Evolutionary conservation across 2,888 invertebrate species (phyloP).

Genomic region (Xiphydria camelus): DNA sequence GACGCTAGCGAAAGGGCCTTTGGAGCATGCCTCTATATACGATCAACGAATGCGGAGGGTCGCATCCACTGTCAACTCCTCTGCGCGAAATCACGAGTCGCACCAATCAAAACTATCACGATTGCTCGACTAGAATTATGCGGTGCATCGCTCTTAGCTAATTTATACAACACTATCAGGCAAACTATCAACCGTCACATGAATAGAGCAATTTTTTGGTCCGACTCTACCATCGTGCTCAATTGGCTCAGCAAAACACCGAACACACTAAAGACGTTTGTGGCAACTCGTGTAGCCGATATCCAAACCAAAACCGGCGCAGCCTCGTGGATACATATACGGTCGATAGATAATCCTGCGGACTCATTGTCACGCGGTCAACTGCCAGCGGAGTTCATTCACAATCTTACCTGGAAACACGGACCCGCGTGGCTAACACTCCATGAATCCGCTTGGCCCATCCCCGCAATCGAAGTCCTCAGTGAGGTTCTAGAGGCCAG

Average conservation of each 20-base stretch:
- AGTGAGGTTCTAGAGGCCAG: not conserved
- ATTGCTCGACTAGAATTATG: conserved; percentile 7
- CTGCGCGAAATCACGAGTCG: conserved; percentile 6
- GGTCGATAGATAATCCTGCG: conserved; percentile 24
- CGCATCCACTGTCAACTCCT: not conserved
- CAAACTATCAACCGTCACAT: not conserved
- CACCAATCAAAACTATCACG: not conserved
- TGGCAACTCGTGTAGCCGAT: conserved; percentile 4
- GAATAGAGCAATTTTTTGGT: not conserved
- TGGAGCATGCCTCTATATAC: conserved; percentile 21
- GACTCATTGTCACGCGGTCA: conserved; percentile 23
- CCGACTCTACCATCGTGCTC: not conserved
- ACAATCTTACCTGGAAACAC: conserved; percentile 16
- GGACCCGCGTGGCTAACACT: conserved; percentile 13
- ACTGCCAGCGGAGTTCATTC: conserved; percentile 13
- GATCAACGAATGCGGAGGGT: conserved; percentile 1
- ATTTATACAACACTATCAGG: not conserved
- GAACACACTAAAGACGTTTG: conserved; percentile 3
- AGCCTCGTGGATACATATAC: conserved; percentile 11
- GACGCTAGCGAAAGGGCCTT: conserved; percentile 18
- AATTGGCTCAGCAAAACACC: not conserved
- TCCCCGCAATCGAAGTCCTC: not conserved
- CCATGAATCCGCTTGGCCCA: conserved; percentile 7
- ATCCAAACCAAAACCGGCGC: conserved; percentile 1
- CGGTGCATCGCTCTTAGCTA: not conserved